These are phyloP conservation scores for Tretioscincus oriximinensis DNA, from an alignment of 2,113 vertebrate genomes.

Conservation along the genomic window DNA sequence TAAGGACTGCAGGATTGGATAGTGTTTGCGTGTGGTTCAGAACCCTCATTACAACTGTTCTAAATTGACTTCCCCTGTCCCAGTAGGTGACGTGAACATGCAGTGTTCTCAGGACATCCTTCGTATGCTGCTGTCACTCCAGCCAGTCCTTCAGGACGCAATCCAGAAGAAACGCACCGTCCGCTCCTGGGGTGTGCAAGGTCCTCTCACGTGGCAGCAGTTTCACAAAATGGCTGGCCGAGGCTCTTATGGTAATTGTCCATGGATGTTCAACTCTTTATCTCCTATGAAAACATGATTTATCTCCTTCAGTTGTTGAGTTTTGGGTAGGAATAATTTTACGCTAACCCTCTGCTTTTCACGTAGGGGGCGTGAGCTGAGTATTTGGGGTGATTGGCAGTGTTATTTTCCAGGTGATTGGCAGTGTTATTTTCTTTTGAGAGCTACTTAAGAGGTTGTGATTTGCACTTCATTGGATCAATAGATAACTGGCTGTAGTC, in stretches of 20 bases:
- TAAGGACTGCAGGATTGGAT: no score
- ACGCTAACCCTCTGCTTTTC: background rate
- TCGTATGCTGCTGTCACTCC: conserved; percentile 92
- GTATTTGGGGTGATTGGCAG: background rate
- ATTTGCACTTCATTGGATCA: background rate
- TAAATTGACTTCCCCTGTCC: background rate
- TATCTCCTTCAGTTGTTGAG: background rate
- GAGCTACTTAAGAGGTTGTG: background rate
- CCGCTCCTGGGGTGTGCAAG: conserved; percentile 95
- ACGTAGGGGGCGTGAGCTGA: background rate
- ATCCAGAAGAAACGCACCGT: conserved; percentile 97
- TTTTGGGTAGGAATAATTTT: background rate
- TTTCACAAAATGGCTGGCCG: conserved; percentile 99
- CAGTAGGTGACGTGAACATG: conserved; percentile 89
- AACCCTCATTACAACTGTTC: background rate
- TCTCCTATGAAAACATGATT: accelerated
- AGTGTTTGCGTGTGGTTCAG: no score
- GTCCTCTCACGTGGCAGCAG: conserved; percentile 97
- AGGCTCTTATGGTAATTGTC: conserved; percentile 89
- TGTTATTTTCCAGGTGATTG: background rate
- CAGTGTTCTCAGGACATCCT: conserved; percentile 98
- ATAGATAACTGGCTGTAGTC: no score
- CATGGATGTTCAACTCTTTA: background rate
- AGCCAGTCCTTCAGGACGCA: conserved; percentile 95
- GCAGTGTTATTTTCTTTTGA: no score